These are phyloP conservation scores for Zosterops japonicus DNA, from an alignment of 2,113 vertebrate genomes.

Conservation along the genomic window DNA sequence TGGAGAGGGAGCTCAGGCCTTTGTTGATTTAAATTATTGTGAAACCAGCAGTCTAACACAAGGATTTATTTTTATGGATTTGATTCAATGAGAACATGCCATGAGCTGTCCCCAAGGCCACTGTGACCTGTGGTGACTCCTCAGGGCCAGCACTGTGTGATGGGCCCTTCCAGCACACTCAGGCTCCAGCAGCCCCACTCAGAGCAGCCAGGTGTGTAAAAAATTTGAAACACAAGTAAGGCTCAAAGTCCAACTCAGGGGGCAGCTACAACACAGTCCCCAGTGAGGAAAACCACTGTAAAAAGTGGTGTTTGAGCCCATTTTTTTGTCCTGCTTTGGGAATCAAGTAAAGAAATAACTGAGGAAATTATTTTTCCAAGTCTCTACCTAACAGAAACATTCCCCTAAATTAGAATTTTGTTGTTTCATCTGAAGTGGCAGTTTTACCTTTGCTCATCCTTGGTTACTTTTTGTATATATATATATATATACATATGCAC, in stretches of 20 bases:
- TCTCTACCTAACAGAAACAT: neutral
- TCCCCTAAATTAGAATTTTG: neutral
- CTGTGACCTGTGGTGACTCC: neutral
- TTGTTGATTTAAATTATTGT: conserved; percentile 21
- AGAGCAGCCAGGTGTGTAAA: neutral
- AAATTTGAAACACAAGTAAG: neutral
- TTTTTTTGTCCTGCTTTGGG: neutral
- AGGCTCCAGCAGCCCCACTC: neutral
- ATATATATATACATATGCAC: neutral
- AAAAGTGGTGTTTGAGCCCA: neutral
- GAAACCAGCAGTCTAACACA: neutral
- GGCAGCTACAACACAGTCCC: neutral
- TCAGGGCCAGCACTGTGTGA: neutral
- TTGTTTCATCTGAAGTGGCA: neutral
- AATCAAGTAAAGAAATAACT: neutral
- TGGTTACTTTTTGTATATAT: neutral
- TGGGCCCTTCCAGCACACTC: neutral
- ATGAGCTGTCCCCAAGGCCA: neutral
- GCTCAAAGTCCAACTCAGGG: neutral
- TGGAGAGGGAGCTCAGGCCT: neutral
- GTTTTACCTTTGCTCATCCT: neutral
- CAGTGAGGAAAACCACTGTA: neutral
- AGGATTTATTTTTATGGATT: neutral
- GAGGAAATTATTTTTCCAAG: neutral
- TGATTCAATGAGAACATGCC: neutral